A percentile compares a stretch with the other conserved stretches of the same genome.
Evolutionary conservation across 1,140 invertebrate genomes (phyloP).

Genomic region (Bombus superbus): DNA sequence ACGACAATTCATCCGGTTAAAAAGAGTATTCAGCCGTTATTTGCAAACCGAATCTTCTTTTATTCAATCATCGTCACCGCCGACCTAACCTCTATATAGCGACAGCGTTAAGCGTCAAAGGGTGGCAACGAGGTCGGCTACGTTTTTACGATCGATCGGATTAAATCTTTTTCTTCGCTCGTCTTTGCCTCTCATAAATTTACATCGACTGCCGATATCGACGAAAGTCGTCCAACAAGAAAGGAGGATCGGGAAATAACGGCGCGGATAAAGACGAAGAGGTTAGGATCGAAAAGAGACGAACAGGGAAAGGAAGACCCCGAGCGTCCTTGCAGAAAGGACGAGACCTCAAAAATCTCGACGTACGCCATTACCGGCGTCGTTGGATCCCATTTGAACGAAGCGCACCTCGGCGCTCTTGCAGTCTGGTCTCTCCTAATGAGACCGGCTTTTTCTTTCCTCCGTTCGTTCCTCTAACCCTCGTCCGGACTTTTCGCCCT

Average conservation of each 20-base stretch:
- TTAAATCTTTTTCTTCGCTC: background rate
- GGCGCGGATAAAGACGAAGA: background rate
- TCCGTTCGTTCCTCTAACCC: constrained; percentile 33
- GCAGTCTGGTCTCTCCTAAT: constrained; percentile 72
- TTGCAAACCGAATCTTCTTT: background rate
- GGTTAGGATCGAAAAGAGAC: background rate
- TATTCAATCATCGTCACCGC: constrained; percentile 8
- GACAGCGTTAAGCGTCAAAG: background rate
- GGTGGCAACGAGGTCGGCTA: background rate
- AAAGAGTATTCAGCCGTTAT: background rate
- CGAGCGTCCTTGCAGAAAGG: constrained; percentile 52
- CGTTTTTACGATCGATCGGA: constrained; percentile 27
- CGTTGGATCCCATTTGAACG: constrained; percentile 72
- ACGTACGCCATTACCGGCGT: constrained; percentile 63
- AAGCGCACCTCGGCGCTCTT: constrained; percentile 31
- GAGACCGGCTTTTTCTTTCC: constrained; percentile 72
- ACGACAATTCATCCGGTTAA: background rate
- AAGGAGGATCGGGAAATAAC: background rate
- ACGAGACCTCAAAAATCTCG: constrained; percentile 65
- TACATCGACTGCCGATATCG: constrained; percentile 33
- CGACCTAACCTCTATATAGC: background rate
- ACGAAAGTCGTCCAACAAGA: background rate
- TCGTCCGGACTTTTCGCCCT: constrained; percentile 27
- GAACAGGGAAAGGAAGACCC: background rate
- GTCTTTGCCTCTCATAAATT: constrained; percentile 36